A percentile compares a stretch with the other conserved stretches of the same genome.
phyloP scores from a whole-genome alignment of 1,140 invertebrate genomes.

The Lamellibrachia luymesi region DNA sequence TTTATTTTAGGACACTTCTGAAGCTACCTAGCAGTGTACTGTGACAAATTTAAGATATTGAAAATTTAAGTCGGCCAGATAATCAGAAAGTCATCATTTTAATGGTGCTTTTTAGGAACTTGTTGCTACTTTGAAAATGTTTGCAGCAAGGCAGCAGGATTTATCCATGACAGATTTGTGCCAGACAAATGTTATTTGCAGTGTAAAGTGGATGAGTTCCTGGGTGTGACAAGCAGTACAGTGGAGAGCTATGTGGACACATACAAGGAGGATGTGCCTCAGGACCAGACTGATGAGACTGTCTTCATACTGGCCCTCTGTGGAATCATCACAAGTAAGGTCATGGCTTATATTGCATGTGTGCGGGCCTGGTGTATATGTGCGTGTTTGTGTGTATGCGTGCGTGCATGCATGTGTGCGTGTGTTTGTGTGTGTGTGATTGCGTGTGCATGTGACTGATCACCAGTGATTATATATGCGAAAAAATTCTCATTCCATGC shows the following conservation, averaged over 20 bases:
- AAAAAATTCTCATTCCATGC: too few species aligned
- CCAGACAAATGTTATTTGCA: constrained; percentile 22
- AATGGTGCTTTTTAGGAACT: background rate
- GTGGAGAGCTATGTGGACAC: constrained; percentile 41
- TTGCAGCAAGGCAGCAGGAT: background rate
- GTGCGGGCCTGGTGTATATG: too few species aligned
- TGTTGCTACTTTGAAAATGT: background rate
- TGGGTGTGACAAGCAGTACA: constrained; percentile 37
- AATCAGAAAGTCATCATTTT: too few species aligned
- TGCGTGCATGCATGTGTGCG: too few species aligned
- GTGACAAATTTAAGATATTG: too few species aligned
- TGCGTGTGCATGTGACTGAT: too few species aligned
- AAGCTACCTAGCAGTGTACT: too few species aligned
- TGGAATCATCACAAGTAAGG: constrained; percentile 46
- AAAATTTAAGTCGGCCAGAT: too few species aligned
- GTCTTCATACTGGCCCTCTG: constrained; percentile 44
- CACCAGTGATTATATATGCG: too few species aligned
- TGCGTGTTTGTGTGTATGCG: too few species aligned
- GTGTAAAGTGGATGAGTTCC: constrained; percentile 45
- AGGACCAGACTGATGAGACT: constrained; percentile 37
- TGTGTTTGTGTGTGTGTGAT: too few species aligned
- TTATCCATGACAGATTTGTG: background rate
- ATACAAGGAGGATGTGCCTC: constrained; percentile 42
- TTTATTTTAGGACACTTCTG: too few species aligned
- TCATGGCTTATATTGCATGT: background rate